Evolutionary conservation across 2,113 vertebrate genomes (phyloP), one percentile per base, ranked within the genome.

Genomic region (Lynx canadensis): DNA sequence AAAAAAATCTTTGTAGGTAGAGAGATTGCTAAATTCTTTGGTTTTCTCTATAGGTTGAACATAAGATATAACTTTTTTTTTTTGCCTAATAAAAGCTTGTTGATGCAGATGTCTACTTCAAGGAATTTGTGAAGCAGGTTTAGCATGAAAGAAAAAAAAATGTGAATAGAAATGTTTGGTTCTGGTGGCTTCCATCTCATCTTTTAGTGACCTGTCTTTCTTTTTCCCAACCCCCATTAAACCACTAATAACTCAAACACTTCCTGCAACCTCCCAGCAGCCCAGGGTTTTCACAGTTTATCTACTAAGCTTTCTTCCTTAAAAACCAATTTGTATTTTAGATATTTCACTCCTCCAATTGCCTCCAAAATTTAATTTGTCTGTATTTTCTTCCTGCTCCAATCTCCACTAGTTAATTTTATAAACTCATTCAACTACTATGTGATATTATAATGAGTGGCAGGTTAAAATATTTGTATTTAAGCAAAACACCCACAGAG

Each of bases 1-100:
- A 95, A 89, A 19, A 33, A 29, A 60, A 60, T 41, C 36, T 94
- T 97, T 96, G 71, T 66, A 95, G 87, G 78, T 79, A 65, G 29
- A 91, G 63, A 82, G 68, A 80, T 95, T 95, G 38, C 31, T 76
- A 85, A 91, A 79, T 94, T 95, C 69, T 84, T 92, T 96, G 36
- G 1, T 94, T 91, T 96, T 91, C 36, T 88, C 84, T 95, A 74
- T 84, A 85, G n/a, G 5, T 93, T 93, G 73, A 92, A 95, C 50
- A 68, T 85, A 71, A 85, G 88, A 92, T 94, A 94, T 85, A 83
- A 94, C 25, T 5, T 82, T 82, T 74, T 92, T 82, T 74, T 94
- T 94, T 87, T 84, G 80, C 38, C 63, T 80, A 92, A 81, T 80
- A 94, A 88, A 95, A 69, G 45, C 52, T 94, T 84, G 25, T 94